Evolutionary conservation across 2,888 invertebrate genomes (phyloP).

Genomic region (Paralinhomoeus sp.): DNA sequence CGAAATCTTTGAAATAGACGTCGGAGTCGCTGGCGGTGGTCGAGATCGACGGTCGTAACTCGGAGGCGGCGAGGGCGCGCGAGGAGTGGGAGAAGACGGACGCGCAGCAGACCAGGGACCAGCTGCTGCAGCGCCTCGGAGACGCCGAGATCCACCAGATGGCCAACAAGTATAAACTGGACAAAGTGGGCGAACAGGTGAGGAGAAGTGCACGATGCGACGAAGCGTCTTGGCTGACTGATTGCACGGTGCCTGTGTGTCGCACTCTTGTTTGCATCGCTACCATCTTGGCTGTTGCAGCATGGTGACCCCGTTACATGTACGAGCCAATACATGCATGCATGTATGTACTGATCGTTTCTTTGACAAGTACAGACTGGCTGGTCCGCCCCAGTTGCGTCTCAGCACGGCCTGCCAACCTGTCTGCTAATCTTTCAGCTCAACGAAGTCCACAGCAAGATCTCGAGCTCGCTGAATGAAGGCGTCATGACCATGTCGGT

Average conservation of each 20-base stretch:
- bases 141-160: conserved; percentile 21
- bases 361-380: no score
- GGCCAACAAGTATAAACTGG: conserved; percentile 21
- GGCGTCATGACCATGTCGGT: neutral
- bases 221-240: no score
- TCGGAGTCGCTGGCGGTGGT: conserved; percentile 9
- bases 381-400: no score
- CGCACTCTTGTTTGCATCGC: no score
- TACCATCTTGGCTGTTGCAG: no score
- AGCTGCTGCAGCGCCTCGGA: conserved; percentile 19
- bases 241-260: no score
- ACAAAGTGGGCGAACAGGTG: conserved; percentile 21
- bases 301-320: no score
- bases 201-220: no score
- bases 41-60: conserved; percentile 22
- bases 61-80: conserved; percentile 13
- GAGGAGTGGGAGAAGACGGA: conserved; percentile 6
- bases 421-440: conserved; percentile 1
- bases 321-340: no score
- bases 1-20: no score
- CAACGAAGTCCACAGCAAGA: neutral
- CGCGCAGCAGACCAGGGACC: conserved; percentile 16
- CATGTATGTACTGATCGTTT: no score
- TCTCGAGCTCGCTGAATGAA: neutral
- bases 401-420: no score